Percentiles rank a stretch among this genome's conserved stretches.
Evolutionary conservation across 2,888 invertebrate genomes (phyloP).

Genomic region (Pristionchus mayeri): DNA sequence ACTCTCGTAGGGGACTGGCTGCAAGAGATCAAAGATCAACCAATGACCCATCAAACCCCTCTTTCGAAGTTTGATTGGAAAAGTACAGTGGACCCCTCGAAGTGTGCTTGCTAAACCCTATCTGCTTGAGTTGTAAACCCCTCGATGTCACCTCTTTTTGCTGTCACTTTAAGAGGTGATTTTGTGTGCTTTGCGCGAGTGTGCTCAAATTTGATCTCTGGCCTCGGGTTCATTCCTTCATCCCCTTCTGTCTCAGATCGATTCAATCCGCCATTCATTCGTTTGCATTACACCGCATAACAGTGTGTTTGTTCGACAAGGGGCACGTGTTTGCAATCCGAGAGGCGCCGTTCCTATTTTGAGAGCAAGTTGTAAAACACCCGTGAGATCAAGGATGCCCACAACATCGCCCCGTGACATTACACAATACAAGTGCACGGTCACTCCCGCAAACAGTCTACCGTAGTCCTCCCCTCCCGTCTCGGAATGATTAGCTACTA

Average conservation of each 20-base stretch:
- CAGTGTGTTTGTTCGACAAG: constrained; percentile 36
- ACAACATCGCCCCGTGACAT: not conserved
- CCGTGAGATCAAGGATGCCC: not conserved
- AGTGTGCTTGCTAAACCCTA: no score
- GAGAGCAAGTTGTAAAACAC: constrained; percentile 19
- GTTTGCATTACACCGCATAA: constrained; percentile 48
- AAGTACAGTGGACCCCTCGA: no score
- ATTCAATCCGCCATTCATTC: not conserved
- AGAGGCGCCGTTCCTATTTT: constrained; percentile 22
- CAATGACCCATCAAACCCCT: not conserved
- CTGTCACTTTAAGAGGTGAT: not conserved
- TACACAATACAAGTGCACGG: not conserved
- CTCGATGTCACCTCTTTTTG: not conserved
- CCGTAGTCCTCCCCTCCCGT: no score
- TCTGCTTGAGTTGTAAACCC: constrained; percentile 8
- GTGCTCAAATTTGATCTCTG: not conserved
- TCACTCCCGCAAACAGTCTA: constrained; percentile 7
- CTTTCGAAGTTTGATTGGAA: no score
- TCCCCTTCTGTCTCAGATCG: constrained; percentile 9
- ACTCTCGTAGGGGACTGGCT: constrained; percentile 74
- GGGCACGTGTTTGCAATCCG: constrained; percentile 22
- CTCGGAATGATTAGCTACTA: no score
- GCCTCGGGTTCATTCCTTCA: not conserved
- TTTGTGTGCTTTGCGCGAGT: constrained; percentile 13
- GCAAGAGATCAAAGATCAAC: constrained; percentile 51